Conservation (phyloP, 2,113 vertebrate genomes). For the Oreochromis tanganicae region DNA sequence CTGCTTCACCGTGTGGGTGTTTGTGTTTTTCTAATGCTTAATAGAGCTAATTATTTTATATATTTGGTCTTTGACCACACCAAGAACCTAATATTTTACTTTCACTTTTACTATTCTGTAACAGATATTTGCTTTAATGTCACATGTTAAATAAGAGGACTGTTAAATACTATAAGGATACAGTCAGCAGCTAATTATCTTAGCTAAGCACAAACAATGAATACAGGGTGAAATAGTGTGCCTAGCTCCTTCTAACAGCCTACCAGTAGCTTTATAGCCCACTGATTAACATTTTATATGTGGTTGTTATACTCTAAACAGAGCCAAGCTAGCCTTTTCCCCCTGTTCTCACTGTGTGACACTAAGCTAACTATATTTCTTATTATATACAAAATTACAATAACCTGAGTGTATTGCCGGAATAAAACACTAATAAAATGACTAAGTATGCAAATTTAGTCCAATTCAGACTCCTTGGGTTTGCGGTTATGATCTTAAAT, state of each 20-base stretch:
- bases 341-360: neutral
- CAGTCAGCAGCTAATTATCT: neutral
- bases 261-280: neutral
- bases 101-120: neutral
- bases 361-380: neutral
- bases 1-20: conserved; percentile 6
- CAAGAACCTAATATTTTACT: neutral
- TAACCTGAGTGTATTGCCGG: neutral
- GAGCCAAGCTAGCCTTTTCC: neutral
- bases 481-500: neutral
- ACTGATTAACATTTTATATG: neutral
- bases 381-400: neutral
- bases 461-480: neutral
- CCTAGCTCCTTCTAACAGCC: neutral
- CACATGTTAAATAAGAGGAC: neutral
- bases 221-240: neutral
- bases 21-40: neutral
- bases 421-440: neutral
- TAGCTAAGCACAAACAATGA: neutral
- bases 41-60: neutral
- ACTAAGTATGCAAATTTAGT: neutral
- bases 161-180: neutral
- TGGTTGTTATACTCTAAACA: neutral
- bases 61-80: neutral
- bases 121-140: neutral